Evolutionary conservation across 2,888 invertebrate species (phyloP).

Genomic region (Galeruca laticollis): DNA sequence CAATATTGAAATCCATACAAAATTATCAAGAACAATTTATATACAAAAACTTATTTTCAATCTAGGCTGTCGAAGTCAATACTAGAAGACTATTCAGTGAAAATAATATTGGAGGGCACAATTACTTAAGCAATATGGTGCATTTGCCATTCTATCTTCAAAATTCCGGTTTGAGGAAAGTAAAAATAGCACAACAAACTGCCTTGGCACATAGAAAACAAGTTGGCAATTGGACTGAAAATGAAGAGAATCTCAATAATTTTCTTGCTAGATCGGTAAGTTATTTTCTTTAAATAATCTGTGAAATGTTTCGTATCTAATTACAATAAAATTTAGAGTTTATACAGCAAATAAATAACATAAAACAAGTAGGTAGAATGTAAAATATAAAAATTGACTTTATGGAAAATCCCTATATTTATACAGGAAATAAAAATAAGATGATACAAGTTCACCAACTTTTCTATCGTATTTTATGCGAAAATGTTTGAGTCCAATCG

Average conservation of each 20-base stretch:
- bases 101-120: slow-evolving; percentile 94
- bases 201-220: slow-evolving; percentile 71
- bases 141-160: slow-evolving; percentile 98
- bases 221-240: slow-evolving; percentile 65
- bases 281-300: not conserved
- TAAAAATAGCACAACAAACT: slow-evolving; percentile 87
- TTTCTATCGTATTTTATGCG: too few relatives aligned
- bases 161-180: slow-evolving; percentile 92
- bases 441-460: too few relatives aligned
- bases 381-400: too few relatives aligned
- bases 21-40: not conserved
- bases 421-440: too few relatives aligned
- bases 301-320: too few relatives aligned
- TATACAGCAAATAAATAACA: too few relatives aligned
- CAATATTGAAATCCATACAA: not conserved
- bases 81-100: slow-evolving; percentile 89
- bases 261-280: slow-evolving; percentile 69
- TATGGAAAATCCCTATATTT: too few relatives aligned
- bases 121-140: slow-evolving; percentile 94
- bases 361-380: too few relatives aligned
- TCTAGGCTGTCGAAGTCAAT: slow-evolving; percentile 88
- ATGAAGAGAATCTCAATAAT: slow-evolving; percentile 70
- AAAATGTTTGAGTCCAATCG: too few relatives aligned
- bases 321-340: too few relatives aligned
- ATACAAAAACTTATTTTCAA: not conserved